These are phyloP conservation scores for Tragelaphus imberbis DNA, from an alignment of 2,113 vertebrate genomes.

Conservation along the genomic window DNA sequence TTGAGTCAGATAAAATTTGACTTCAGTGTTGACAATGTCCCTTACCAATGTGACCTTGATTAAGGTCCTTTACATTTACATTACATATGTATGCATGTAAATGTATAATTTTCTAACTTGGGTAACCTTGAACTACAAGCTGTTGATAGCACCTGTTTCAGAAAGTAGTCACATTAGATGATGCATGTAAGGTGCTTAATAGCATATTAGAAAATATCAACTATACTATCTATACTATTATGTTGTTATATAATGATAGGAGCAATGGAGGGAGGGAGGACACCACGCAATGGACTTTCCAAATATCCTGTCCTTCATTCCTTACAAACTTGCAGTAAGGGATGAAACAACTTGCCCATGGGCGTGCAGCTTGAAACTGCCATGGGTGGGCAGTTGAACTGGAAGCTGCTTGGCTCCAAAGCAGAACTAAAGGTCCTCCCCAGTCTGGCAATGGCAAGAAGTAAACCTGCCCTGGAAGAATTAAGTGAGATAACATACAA, in stretches of 20 bases:
- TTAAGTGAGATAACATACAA: background rate
- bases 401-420: background rate
- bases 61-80: background rate
- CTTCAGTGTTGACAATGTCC: background rate
- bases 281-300: background rate
- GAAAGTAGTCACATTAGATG: background rate
- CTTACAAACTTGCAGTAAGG: background rate
- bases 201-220: background rate
- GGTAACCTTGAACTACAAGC: background rate
- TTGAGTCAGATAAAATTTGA: background rate
- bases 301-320: background rate
- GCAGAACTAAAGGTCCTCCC: background rate
- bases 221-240: background rate
- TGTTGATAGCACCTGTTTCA: background rate
- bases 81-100: background rate
- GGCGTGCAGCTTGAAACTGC: background rate
- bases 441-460: background rate
- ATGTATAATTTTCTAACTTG: background rate
- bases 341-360: too few relatives aligned
- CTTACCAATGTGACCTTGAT: background rate
- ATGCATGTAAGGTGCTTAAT: background rate
- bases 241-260: background rate
- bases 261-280: accelerated
- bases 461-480: background rate
- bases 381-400: background rate